Conservation (phyloP, 2,888 invertebrate genomes). For the Lepetodrilus schrolli region DNA sequence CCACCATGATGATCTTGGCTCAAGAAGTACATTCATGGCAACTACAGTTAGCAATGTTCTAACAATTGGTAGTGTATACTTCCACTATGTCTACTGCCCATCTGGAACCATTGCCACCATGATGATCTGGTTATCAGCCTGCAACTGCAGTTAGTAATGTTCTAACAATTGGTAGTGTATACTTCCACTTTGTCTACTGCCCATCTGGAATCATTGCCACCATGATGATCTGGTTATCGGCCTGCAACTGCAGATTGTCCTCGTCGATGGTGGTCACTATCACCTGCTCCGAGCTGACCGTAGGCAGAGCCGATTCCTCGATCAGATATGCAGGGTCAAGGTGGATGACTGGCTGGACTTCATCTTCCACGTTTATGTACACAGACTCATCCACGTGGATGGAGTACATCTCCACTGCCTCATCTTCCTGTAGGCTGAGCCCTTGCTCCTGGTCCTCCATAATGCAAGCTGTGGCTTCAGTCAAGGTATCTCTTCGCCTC, state of each 20-base stretch:
- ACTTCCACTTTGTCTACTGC: not conserved
- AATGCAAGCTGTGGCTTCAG: not conserved
- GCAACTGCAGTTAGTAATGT: too few relatives aligned
- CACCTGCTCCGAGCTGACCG: conserved; percentile 4
- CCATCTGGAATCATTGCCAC: conserved; percentile 13
- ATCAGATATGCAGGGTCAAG: not conserved
- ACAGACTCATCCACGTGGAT: not conserved
- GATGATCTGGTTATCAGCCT: too few relatives aligned
- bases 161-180: too few relatives aligned
- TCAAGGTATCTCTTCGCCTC: not conserved
- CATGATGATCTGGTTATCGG: not conserved
- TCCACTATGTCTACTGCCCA: too few relatives aligned
- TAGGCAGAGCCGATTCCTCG: not conserved
- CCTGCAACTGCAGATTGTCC: too few relatives aligned
- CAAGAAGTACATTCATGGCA: too few relatives aligned
- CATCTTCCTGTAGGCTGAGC: not conserved
- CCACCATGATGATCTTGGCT: too few relatives aligned
- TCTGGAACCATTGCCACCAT: too few relatives aligned
- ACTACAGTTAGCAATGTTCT: too few relatives aligned
- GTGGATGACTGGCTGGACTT: not conserved
- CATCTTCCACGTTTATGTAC: too few relatives aligned
- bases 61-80: too few relatives aligned
- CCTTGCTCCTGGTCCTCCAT: not conserved
- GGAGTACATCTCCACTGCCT: not conserved
- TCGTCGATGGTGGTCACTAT: conserved; percentile 8